These are phyloP conservation scores for Dryococelus australis DNA, from an alignment of 2,888 invertebrate genomes.

Conservation along the genomic window DNA sequence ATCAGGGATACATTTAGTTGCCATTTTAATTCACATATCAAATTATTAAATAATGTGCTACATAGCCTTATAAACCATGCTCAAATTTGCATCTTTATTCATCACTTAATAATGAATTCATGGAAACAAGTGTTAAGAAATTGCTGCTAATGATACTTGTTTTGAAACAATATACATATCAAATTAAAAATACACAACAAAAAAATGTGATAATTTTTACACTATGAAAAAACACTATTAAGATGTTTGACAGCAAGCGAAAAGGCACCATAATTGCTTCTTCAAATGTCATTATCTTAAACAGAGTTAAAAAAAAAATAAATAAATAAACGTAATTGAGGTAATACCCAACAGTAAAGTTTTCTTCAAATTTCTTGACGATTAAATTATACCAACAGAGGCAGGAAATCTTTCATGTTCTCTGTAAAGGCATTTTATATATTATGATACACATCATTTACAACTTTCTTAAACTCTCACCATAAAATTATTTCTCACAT, in stretches of 20 bases:
- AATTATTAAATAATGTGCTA: too few species aligned
- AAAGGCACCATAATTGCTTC: constrained; percentile 47
- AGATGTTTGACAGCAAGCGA: constrained; percentile 40
- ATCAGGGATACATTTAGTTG: too few species aligned
- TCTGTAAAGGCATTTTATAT: neutral
- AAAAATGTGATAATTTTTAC: neutral
- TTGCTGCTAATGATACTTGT: neutral
- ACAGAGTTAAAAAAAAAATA: neutral
- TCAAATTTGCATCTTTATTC: too few species aligned
- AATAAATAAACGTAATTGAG: neutral
- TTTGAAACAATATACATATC: neutral
- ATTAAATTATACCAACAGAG: constrained; percentile 4
- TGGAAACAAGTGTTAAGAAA: neutral
- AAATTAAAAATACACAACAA: neutral
- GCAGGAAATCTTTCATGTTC: neutral
- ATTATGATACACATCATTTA: neutral
- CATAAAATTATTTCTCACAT: neutral
- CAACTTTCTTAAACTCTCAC: constrained; percentile 13
- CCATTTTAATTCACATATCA: too few species aligned
- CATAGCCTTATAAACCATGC: too few species aligned
- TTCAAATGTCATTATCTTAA: constrained; percentile 33
- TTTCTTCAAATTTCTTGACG: neutral
- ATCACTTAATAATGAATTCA: too few species aligned
- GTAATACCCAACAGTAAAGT: neutral
- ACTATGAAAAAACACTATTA: neutral